Evolutionary conservation across 1,140 invertebrate genomes (phyloP), one percentile per base, ranked within the genome.

Genomic region (Ooceraea biroi): DNA sequence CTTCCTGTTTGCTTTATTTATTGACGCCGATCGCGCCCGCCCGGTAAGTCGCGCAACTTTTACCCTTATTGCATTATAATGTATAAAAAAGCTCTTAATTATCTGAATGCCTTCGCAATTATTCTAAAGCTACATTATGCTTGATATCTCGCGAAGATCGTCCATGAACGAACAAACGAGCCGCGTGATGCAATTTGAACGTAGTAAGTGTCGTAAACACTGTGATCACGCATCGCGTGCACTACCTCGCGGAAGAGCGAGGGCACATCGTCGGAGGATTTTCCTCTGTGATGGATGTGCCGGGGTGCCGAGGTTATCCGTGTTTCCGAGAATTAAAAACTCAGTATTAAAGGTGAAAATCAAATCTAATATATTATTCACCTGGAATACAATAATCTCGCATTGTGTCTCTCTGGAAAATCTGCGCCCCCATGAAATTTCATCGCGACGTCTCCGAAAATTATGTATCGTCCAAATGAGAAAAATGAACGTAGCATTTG

Each of bases 1-100:
- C 78, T 74, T 85, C 84, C 87, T 61, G 63, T 25, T n/a, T 68
- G 57, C 57, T 89, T 91, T 93, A 92, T 93, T 93, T 91, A 91
- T 93, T 89, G 85, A 76, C 80, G 78, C 69, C 61, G 91, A 92
- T 92, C 90, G 82, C 78, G 89, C 91, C 91, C 89, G 55, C 46
- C 7, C 22, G 5, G 22, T 30, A 57, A 78, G 17, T 44, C 30
- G 48, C 22, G 50, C 63, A 7, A 3, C 27, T 78, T 50, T 48
- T 80, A 7, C 27, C 41, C 46, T 72, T 12, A n/a, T 14, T 3
- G 19, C 44, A 5, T 25, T 25, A 19, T 63, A 82, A 8, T 19
- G 36, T 36, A 14, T 22, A 27, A 48, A 22, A 60, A 65, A 73
- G 3, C 11, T 73, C 14, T 7, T 1, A 22, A 52, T 50, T 25